Evolutionary conservation across 2,797 vertebrate species (phyloP), one percentile per base, ranked within the genome.

Genomic region (Chloroceryle amazona): DNA sequence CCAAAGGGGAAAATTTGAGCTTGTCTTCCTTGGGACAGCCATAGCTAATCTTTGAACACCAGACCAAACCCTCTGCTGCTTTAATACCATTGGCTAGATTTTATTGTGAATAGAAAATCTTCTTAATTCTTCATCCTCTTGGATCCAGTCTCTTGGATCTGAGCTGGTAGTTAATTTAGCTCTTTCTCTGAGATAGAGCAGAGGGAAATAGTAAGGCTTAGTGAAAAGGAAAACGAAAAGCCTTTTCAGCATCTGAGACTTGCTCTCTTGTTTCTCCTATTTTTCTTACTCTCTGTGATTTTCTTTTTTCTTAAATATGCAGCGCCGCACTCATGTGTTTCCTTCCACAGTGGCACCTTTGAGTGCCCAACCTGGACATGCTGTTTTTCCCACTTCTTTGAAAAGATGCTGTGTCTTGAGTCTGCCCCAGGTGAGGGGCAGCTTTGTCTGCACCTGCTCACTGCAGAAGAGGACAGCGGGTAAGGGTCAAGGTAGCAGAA

Each of bases 121-220:
- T 90, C 93, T 97, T 97, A 95, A 95, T 96, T 86, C 90, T 94
- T 75, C 89, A 81, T 94, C 88, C 83, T 51, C 96, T 97, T 91
- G 91, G 87, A 86, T 94, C 88, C 76, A 95, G 91, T 75, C 84
- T 97, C 67, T 95, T 0, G 1, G 94, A 95, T 94, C 88, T 86
- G 96, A 97, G 81, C 93, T 86, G 81, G 42, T 65, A 78, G 93
- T 92, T 94, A 93, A 94, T 94, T 94, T 72, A 91, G 72, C 44
- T 86, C 83, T 95, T 93, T 76, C 47, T 85, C 65, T 0, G 1
- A 94, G 62, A 92, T 96, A 91, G 95, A 95, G 70, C 62, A 79
- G 76, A 78, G 79, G 79, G 78, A 78, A 86, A 67, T 23, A n/a
- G 81, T 23, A 42, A 80, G 72, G 79, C 44, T 86, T 22, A 11